Base-by-base conservation (phyloP, 2,797 vertebrate genomes). In the Chaenodraco wilsoni region DNA sequence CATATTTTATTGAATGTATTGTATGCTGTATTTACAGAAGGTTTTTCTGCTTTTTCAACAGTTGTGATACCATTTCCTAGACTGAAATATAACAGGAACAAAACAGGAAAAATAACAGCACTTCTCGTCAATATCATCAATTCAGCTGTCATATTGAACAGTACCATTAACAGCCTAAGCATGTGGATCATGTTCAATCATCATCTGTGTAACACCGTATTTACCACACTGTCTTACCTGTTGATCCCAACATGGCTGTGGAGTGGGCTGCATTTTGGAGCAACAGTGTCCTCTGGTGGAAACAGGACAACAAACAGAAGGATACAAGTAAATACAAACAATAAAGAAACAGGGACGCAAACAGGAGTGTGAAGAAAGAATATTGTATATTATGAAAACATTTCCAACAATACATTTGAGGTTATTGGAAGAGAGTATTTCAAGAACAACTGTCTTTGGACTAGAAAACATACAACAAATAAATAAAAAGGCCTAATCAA, bases 271-370 rank as follows among this genome's bases (percentile, higher is more conserved):
- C 51, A 50, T 4, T 84, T 54, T 89, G 70, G 83, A 84, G 80
- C 92, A 92, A 93, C 91, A 94, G 84, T 91, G 94, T 83, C 88
- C 89, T 93, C 95, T 95, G 71, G 66, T 86, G 88, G 84, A 58
- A 19, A 52, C 3, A 51, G 9, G 13, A 65, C 16, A 65, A 58
- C 44, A 54, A 33, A 62, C 21, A 71, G 31, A 16, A 46, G 45
- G 8, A 46, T 15, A 40, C 23, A 68, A 44, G n/a, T 46, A 27
- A 62, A 64, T 3, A 31, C 7, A 73, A 50, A 48, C 11, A 63
- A 43, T 10, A 37, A 2, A 13, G 19, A 61, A 46, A 65, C 17
- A 50, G 4, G 33, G 59, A 61, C 31, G 49, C 15, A 14, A 46
- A 4, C 23, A 46, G n/a, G 56, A 41, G 33, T 37, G 19, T 50